Evolutionary conservation across 2,797 vertebrate genomes (phyloP).

Genomic region (Pseudochaenichthys georgianus): DNA sequence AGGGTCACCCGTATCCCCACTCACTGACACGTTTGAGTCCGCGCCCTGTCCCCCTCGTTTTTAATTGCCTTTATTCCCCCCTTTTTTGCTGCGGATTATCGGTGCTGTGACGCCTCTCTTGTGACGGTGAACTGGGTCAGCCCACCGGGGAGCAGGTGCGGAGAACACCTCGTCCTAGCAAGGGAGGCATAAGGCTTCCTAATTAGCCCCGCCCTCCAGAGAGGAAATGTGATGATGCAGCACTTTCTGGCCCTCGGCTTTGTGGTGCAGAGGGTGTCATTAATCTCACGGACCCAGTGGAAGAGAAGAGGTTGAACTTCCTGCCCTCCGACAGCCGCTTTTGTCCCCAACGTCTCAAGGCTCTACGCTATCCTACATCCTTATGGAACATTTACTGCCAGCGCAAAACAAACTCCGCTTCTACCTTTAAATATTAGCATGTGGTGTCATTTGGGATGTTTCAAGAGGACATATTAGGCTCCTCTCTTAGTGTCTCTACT

Average conservation of each 20-base stretch:
- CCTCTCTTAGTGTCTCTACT: too few relatives aligned
- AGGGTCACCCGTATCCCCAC: slow-evolving; percentile 3
- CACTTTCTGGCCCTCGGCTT: slow-evolving; percentile 55
- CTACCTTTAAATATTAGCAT: not conserved
- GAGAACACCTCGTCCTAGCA: slow-evolving; percentile 74
- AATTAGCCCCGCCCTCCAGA: slow-evolving; percentile 66
- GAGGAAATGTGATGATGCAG: slow-evolving; percentile 72
- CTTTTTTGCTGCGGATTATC: slow-evolving; percentile 28
- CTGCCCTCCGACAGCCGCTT: slow-evolving; percentile 35
- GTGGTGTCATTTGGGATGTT: not conserved
- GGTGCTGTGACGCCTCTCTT: slow-evolving; percentile 10
- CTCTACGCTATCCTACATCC: slow-evolving; percentile 18
- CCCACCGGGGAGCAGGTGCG: slow-evolving; percentile 75
- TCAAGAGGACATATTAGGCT: not conserved
- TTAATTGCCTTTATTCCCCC: slow-evolving; percentile 40
- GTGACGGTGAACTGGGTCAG: slow-evolving; percentile 74
- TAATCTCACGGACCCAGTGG: slow-evolving; percentile 61
- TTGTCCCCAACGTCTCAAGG: slow-evolving; percentile 49
- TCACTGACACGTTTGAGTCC: not conserved
- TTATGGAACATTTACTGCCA: slow-evolving; percentile 6
- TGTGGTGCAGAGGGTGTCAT: slow-evolving; percentile 74
- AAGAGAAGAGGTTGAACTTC: slow-evolving; percentile 56
- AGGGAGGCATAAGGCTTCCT: slow-evolving; percentile 63
- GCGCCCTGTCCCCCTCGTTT: slow-evolving; percentile 2
- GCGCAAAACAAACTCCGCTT: not conserved